phyloP scores from a whole-genome alignment of 2,797 vertebrate species.

The Tiaroga cobitis region DNA sequence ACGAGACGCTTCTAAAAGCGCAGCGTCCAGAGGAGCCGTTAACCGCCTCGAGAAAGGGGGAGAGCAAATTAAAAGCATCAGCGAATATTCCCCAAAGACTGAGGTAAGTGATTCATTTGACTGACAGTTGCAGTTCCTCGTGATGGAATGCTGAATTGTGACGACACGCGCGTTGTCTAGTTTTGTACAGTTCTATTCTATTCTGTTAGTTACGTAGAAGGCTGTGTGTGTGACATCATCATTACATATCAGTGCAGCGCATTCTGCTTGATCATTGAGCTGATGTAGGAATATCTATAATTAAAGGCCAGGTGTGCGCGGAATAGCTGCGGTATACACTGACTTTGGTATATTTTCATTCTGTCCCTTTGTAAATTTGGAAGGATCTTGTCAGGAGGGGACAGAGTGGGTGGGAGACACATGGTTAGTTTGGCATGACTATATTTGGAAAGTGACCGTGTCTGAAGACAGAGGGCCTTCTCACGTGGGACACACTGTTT shows the following conservation, averaged over 20 bases:
- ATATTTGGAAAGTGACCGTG: constrained; percentile 84
- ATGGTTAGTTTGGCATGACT: constrained; percentile 77
- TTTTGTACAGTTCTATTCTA: constrained; percentile 4
- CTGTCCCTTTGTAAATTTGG: constrained; percentile 3
- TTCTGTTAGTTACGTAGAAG: constrained; percentile 13
- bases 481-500: neutral
- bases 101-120: constrained; percentile 28
- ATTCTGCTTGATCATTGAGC: constrained; percentile 22
- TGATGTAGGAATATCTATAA: constrained; percentile 18
- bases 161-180: constrained; percentile 15
- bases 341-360: constrained; percentile 5
- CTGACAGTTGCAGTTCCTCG: neutral
- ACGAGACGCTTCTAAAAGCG: constrained; percentile 45
- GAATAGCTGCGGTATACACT: neutral
- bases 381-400: constrained; percentile 2
- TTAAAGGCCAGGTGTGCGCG: constrained; percentile 47
- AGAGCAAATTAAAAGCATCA: constrained; percentile 34
- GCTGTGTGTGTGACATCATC: constrained; percentile 10
- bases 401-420: constrained; percentile 46
- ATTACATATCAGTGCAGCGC: constrained; percentile 42
- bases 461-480: constrained; percentile 57
- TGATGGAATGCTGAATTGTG: constrained; percentile 45
- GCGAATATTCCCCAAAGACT: constrained; percentile 27
- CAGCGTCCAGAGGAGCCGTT: neutral
- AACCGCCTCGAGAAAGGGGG: constrained; percentile 59